Evolutionary conservation across 2,113 vertebrate species (phyloP), one percentile per base, ranked within the genome.

Genomic region (Brienomyrus longianalis): DNA sequence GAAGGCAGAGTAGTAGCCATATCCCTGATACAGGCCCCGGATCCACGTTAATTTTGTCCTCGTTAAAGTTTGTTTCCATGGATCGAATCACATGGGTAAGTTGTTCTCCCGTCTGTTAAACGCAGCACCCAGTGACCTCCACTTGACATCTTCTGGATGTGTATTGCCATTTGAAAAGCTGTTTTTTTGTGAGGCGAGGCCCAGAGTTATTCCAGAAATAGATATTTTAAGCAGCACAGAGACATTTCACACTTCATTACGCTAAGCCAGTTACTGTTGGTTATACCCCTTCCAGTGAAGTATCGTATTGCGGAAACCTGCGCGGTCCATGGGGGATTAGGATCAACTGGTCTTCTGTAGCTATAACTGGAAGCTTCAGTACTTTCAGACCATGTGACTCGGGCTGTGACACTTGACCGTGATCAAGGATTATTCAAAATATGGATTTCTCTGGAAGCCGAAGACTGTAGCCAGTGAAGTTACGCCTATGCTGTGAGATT

Each of bases 171-270:
- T 47, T 62, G 35, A 70, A 43, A 50, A 56, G 80, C 59, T 88
- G 83, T 62, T 90, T 50, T 50, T 70, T 70, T 88, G 77, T 89
- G 35, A 84, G 77, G 90, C 70, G 89, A 84, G 47, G 56, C 70
- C 50, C 47, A 43, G 45, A 31, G 90, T 89, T 92, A n/a, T 86
- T 84, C 84, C 31, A 39, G 87, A 88, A 84, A 11, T 52, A 7
- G 83, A 80, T 50, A 90, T 87, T 92, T 88, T 52, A 66, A 91
- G 88, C 39, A 51, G 80, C 31, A 90, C 90, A 70, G n/a, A 89
- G 91, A 90, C 89, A 66, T 93, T 93, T 93, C 93, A 93, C 94
- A 92, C 88, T 88, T 89, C 92, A 90, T 93, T 93, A 91, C 31
- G 39, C 89, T 89, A 89, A 92, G 89, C 86, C 56, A 39, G 54